These are phyloP conservation scores for Rhyacophila brunnea DNA, from an alignment of 1,140 invertebrate species.

Conservation along the genomic window DNA sequence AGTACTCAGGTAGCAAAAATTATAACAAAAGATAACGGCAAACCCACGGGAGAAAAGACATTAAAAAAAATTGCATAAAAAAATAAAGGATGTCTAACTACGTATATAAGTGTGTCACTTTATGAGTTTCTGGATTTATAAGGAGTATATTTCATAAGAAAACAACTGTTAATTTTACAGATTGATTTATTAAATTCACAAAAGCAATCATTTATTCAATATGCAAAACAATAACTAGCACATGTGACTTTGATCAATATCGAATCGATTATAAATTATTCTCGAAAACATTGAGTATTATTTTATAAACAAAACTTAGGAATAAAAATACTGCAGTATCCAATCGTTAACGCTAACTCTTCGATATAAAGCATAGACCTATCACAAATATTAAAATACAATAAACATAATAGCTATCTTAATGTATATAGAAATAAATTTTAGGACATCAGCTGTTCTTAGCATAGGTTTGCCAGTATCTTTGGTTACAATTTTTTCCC, in stretches of 20 bases:
- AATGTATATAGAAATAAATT: constrained; percentile 20
- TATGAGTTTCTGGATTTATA: not conserved
- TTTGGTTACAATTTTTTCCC: constrained; percentile 21
- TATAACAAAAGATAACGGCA: constrained; percentile 46
- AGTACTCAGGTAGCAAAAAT: constrained; percentile 2
- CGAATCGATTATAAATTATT: no score
- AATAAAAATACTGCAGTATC: no score
- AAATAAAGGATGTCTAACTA: not conserved
- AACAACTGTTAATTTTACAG: constrained; percentile 8
- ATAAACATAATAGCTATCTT: not conserved
- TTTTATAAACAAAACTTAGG: no score
- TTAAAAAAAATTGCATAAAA: constrained; percentile 6
- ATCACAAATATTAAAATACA: constrained; percentile 23
- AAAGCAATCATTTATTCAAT: constrained; percentile 10
- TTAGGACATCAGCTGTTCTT: constrained; percentile 45
- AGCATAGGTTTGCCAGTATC: constrained; percentile 53
- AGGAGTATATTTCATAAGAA: constrained; percentile 1
- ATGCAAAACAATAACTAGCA: constrained; percentile 8
- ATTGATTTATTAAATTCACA: constrained; percentile 20
- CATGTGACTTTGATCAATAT: not conserved
- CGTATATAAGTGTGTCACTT: not conserved
- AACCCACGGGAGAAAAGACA: constrained; percentile 39
- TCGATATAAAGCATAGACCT: constrained; percentile 16
- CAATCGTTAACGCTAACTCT: not conserved
- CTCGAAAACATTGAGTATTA: no score